A percentile compares a stretch with the other conserved stretches of the same genome.
Evolutionary conservation across 2,888 invertebrate species (phyloP).

Genomic region (Drosophila pseudotalamancana): DNA sequence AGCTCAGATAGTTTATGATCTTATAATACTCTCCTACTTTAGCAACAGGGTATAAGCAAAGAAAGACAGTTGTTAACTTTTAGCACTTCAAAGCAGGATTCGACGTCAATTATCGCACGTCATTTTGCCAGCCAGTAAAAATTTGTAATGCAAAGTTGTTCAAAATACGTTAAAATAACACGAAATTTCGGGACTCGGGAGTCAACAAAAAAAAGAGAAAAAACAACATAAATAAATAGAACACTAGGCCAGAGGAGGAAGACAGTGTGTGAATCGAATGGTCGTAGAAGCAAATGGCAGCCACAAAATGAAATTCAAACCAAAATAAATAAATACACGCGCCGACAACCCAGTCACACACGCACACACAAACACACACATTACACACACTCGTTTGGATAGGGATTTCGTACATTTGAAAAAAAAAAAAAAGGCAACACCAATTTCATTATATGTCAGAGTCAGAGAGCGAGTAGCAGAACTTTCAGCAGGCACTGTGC

Average conservation of each 20-base stretch:
- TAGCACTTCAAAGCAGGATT: slow-evolving; percentile 53
- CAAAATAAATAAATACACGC: slow-evolving; percentile 66
- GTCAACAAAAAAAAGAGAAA: not conserved
- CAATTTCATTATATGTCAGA: slow-evolving; percentile 64
- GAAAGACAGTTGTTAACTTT: slow-evolving; percentile 54
- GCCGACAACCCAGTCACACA: slow-evolving; percentile 15
- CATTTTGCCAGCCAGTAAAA: slow-evolving; percentile 47
- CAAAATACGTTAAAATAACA: slow-evolving; percentile 61
- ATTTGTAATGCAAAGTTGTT: slow-evolving; percentile 69
- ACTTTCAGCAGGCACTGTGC: slow-evolving; percentile 41
- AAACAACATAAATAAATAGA: slow-evolving; percentile 31
- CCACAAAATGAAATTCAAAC: slow-evolving; percentile 73
- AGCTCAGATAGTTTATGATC: too few relatives aligned
- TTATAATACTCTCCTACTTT: too few relatives aligned
- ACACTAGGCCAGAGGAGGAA: slow-evolving; percentile 2
- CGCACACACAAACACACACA: slow-evolving; percentile 17
- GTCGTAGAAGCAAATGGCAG: slow-evolving; percentile 41
- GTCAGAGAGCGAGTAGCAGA: slow-evolving; percentile 8
- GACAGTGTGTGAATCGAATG: slow-evolving; percentile 5
- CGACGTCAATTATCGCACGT: slow-evolving; percentile 58
- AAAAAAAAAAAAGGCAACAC: slow-evolving; percentile 45
- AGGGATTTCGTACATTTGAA: slow-evolving; percentile 40
- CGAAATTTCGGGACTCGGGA: not conserved
- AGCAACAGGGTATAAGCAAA: slow-evolving; percentile 20
- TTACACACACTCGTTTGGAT: not conserved